Base-by-base conservation (phyloP, 2,113 vertebrate genomes). In the Anser cygnoides region DNA sequence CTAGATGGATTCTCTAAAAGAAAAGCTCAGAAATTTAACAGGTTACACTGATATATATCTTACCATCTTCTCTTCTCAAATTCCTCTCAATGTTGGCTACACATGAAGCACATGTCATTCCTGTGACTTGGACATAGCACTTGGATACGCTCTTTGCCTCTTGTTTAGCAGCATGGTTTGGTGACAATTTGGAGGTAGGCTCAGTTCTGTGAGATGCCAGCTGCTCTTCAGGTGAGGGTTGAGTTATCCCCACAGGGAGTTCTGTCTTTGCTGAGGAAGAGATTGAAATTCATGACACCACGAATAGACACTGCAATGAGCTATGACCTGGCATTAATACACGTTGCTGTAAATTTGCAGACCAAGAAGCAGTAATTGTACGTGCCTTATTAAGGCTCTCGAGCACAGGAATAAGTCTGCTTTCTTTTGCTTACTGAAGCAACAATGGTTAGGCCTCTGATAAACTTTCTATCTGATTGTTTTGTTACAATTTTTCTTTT, bases 1-100 rank as follows among this genome's bases (percentile, higher is more conserved):
- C n/a, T 58, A 78, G 26, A 55, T 2, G 35, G 37, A 19, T 54
- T 46, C 43, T 76, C 54, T 11, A 28, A 23, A 75, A 54, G 9
- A 74, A 75, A 17, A 0, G 0, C 25, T 6, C 28, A 18, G 59
- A 63, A 75, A 74, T 13, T 15, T 12, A 93, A 77, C 10, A 88
- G 82, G 29, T 6, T 29, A 46, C 50, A n/a, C 20, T 16, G 66
- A 44, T n/a, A 9, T 59, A 0, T 19, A 25, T 87, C 98, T 97
- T 83, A 99, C 99, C 99, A 11, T 98, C 96, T 97, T 99, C 99
- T 61, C 98, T 98, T 52, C 98, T 99, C 72, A 99, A 98, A 66
- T 99, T 99, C 92, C 99, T 98, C 96, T 99, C 99, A 10, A 99
- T 99, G 97, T 99, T 99, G 90, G 99, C 98, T 62, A 99, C 99